Evolutionary conservation across 2,888 invertebrate species (phyloP).

Genomic region (Luperina testacea): DNA sequence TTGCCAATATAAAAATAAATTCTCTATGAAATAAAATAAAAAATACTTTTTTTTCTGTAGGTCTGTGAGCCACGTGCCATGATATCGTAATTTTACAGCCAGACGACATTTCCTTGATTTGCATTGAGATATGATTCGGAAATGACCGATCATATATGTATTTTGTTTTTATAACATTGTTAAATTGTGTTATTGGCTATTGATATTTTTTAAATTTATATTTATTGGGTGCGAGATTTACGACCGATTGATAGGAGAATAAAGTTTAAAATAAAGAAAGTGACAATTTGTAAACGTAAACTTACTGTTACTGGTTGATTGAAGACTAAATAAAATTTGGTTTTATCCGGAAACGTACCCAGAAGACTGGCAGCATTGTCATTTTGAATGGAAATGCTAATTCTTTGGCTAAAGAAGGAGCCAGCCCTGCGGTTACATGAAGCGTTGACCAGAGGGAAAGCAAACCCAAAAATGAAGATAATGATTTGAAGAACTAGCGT

Average conservation of each 20-base stretch:
- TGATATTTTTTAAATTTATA: constrained; percentile 59
- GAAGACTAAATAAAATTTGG: neutral
- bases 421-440: neutral
- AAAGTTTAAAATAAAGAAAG: neutral
- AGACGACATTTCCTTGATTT: constrained; percentile 73
- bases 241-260: constrained; percentile 47
- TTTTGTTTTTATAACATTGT: constrained; percentile 57
- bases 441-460: neutral
- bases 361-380: neutral
- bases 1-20: constrained; percentile 53
- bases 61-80: constrained; percentile 66
- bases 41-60: constrained; percentile 59
- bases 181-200: constrained; percentile 68
- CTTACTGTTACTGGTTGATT: neutral
- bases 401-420: neutral
- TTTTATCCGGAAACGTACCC: neutral
- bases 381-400: neutral
- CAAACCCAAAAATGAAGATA: neutral
- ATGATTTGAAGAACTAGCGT: neutral
- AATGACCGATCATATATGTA: constrained; percentile 64
- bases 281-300: constrained; percentile 23
- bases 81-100: constrained; percentile 72
- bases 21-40: constrained; percentile 45
- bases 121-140: constrained; percentile 78
- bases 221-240: constrained; percentile 54